phyloP scores from a whole-genome alignment of 2,113 vertebrate species.

The Marmota monax region DNA sequence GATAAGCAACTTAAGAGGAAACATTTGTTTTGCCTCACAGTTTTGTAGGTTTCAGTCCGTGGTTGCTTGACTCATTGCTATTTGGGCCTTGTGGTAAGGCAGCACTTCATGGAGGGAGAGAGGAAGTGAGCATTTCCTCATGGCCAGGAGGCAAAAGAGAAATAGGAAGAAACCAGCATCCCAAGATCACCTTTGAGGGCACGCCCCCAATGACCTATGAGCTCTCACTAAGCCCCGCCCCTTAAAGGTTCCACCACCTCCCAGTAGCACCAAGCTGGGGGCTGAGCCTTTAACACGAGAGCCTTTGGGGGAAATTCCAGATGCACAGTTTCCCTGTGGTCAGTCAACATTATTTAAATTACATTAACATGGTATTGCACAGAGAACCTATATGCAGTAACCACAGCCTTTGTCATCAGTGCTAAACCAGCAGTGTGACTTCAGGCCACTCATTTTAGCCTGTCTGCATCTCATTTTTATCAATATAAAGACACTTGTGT shows the following conservation, averaged over 20 bases:
- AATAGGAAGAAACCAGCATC: too few species aligned
- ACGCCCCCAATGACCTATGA: neutral
- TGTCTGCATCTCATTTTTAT: neutral
- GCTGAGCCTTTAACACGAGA: neutral
- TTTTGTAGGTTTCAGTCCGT: neutral
- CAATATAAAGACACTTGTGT: neutral
- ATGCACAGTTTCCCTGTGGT: neutral
- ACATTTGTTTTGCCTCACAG: neutral
- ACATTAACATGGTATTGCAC: too few species aligned
- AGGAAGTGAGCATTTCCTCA: too few species aligned
- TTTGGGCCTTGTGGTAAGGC: neutral
- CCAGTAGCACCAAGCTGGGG: neutral
- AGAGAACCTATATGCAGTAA: rapidly evolving
- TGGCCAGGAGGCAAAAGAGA: neutral
- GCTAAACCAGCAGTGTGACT: neutral
- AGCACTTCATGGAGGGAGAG: neutral
- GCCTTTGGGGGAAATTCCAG: neutral
- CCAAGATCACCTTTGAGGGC: neutral
- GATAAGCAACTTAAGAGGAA: neutral
- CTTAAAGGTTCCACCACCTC: neutral
- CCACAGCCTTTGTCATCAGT: neutral
- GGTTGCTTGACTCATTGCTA: neutral
- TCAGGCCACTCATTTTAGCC: neutral
- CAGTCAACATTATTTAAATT: neutral
- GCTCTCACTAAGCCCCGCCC: neutral